These are phyloP conservation scores for Hippocampus barbouri DNA, from an alignment of 2,113 vertebrate species.

Conservation along the genomic window DNA sequence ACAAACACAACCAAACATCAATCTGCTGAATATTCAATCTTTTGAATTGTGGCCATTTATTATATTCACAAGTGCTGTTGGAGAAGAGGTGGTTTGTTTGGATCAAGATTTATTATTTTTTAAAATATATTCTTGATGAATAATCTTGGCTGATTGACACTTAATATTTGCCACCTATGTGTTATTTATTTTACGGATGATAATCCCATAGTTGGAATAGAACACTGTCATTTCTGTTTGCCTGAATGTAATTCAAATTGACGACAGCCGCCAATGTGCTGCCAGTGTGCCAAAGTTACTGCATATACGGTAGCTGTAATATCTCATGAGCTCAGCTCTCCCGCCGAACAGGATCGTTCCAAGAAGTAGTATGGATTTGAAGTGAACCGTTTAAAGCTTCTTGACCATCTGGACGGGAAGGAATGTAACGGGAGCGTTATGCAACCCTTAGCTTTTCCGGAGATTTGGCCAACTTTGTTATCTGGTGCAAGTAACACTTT, in stretches of 20 bases:
- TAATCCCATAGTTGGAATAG: neutral
- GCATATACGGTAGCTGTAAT: neutral
- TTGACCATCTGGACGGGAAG: neutral
- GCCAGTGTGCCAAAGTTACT: neutral
- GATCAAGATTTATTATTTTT: neutral
- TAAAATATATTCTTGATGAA: neutral
- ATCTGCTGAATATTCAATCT: neutral
- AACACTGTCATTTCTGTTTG: constrained; percentile 8
- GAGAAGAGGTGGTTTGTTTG: neutral
- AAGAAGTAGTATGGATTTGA: neutral
- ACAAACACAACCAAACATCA: neutral
- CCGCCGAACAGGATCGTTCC: too few species aligned
- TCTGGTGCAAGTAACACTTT: neutral
- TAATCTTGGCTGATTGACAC: neutral
- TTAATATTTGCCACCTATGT: neutral
- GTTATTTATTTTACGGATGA: constrained; percentile 17
- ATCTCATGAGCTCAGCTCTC: neutral
- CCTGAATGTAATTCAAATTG: constrained; percentile 53
- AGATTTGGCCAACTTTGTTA: neutral
- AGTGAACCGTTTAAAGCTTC: neutral
- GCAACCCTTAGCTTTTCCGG: neutral
- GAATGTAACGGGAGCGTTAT: neutral
- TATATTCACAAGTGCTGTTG: neutral
- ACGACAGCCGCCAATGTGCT: neutral
- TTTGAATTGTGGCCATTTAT: neutral